These are phyloP conservation scores for Taxidea taxus DNA, from an alignment of 2,113 vertebrate species.

Conservation along the genomic window DNA sequence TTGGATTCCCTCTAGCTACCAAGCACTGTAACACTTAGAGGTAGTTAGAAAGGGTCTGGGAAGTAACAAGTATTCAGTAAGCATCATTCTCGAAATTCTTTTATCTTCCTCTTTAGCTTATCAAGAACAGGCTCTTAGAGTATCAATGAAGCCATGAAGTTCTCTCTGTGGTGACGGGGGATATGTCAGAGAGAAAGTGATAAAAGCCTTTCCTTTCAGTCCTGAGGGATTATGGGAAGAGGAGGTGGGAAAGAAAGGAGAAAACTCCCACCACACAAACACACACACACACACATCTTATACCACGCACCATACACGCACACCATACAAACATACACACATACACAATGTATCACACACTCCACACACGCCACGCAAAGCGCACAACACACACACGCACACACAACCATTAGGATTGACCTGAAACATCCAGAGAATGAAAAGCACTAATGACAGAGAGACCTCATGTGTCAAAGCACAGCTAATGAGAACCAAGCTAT, in stretches of 20 bases:
- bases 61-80: neutral
- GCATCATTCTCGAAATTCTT: neutral
- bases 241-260: neutral
- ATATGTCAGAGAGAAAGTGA: neutral
- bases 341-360: neutral
- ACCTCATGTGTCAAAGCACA: neutral
- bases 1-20: neutral
- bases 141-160: neutral
- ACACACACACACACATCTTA: neutral
- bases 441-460: neutral
- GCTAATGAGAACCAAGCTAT: neutral
- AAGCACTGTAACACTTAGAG: neutral
- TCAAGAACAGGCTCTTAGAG: neutral
- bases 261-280: neutral
- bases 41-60: neutral
- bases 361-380: no score
- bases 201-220: neutral
- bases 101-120: neutral
- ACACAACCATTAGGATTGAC: neutral
- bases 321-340: neutral
- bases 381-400: neutral
- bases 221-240: neutral
- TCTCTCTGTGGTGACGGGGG: neutral
- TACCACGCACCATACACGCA: neutral
- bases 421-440: neutral